Conservation (phyloP, 1,140 invertebrate genomes). For the Leptonema lineaticorne region DNA sequence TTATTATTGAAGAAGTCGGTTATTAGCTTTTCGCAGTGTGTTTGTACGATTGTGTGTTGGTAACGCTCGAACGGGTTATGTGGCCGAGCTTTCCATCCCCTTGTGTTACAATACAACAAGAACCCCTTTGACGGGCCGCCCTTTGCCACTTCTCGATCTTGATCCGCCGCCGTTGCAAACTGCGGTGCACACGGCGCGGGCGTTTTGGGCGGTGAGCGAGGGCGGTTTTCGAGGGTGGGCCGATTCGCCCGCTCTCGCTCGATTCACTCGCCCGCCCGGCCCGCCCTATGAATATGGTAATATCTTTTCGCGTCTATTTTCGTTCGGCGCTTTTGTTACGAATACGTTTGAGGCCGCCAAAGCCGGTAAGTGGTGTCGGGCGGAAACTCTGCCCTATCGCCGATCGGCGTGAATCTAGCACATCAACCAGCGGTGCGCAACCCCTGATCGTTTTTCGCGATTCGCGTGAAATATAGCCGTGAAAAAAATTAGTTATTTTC, state of each 20-base stretch:
- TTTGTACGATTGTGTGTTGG: too few species aligned
- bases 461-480: too few species aligned
- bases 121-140: not conserved
- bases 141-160: not conserved
- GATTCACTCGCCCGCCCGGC: not conserved
- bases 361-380: conserved; percentile 36
- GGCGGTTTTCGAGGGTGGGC: not conserved
- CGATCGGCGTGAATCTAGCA: conserved; percentile 36
- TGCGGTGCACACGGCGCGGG: not conserved
- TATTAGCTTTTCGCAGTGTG: too few species aligned
- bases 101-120: too few species aligned
- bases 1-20: too few species aligned
- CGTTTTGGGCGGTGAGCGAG: not conserved
- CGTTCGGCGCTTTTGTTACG: conserved; percentile 33
- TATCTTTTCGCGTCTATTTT: conserved; percentile 36
- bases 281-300: conserved; percentile 25
- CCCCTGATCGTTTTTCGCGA: not conserved
- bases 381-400: conserved; percentile 40
- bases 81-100: too few species aligned
- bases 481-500: too few species aligned
- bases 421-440: conserved; percentile 21
- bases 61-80: too few species aligned
- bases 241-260: not conserved
- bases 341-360: conserved; percentile 34
- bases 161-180: not conserved